These are phyloP conservation scores for Caenorhabditis remanei DNA, from an alignment of 1,140 invertebrate genomes.

Conservation along the genomic window DNA sequence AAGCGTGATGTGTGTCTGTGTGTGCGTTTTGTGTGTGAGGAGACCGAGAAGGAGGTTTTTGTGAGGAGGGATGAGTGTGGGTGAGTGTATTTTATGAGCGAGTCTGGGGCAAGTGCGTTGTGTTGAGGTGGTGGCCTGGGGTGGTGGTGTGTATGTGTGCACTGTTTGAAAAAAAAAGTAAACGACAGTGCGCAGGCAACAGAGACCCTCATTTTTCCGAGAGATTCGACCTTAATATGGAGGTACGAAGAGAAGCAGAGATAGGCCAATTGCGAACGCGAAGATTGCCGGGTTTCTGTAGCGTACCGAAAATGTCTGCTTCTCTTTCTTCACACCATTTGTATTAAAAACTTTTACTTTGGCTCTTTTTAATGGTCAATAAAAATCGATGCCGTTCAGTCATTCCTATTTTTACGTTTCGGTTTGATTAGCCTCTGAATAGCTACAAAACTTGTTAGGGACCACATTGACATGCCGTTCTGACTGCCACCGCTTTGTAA, in stretches of 20 bases:
- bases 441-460: too few species aligned
- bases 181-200: conserved; percentile 42
- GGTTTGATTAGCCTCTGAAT: not conserved
- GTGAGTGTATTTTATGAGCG: conserved; percentile 54
- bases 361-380: conserved; percentile 27
- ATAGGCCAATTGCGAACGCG: conserved; percentile 49
- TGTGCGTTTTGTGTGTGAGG: conserved; percentile 30
- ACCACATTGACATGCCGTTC: too few species aligned
- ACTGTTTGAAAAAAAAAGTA: conserved; percentile 55
- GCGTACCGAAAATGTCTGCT: conserved; percentile 31
- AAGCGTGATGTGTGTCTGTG: conserved; percentile 31
- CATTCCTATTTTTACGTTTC: not conserved
- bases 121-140: conserved; percentile 41
- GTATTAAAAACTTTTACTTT: not conserved
- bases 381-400: not conserved
- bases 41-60: not conserved
- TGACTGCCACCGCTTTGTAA: too few species aligned
- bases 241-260: not conserved
- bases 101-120: conserved; percentile 41
- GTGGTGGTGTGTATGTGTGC: conserved; percentile 48
- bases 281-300: not conserved
- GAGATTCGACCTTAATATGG: conserved; percentile 10
- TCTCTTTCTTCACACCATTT: not conserved
- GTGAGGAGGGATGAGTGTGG: conserved; percentile 49
- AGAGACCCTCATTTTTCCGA: not conserved